These are phyloP conservation scores for Chlorodrepanis virens DNA, from an alignment of 2,113 vertebrate genomes.

Conservation along the genomic window DNA sequence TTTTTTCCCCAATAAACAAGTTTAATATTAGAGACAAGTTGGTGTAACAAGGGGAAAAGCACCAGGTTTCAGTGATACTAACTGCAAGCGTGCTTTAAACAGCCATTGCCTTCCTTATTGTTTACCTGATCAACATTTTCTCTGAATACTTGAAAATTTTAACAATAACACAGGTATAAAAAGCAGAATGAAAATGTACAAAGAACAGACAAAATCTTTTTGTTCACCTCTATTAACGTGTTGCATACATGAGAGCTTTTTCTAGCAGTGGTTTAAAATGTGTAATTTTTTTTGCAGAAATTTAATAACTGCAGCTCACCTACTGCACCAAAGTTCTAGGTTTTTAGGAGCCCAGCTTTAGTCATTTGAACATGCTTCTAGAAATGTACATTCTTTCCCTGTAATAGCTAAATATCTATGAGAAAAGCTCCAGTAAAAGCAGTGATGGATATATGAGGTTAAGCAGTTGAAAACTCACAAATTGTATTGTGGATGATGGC, in stretches of 20 bases:
- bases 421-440: slow-evolving; percentile 72
- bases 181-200: slow-evolving; percentile 67
- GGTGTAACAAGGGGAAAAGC: slow-evolving; percentile 64
- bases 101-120: slow-evolving; percentile 77
- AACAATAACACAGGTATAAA: slow-evolving; percentile 74
- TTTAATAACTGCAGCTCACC: slow-evolving; percentile 72
- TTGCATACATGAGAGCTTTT: slow-evolving; percentile 67
- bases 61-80: slow-evolving; percentile 58
- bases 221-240: slow-evolving; percentile 63
- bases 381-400: slow-evolving; percentile 61
- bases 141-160: slow-evolving; percentile 81
- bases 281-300: slow-evolving; percentile 70
- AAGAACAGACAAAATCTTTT: slow-evolving; percentile 54
- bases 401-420: slow-evolving; percentile 68
- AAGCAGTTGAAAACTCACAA: slow-evolving; percentile 54
- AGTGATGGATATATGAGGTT: slow-evolving; percentile 70
- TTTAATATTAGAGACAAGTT: slow-evolving; percentile 69
- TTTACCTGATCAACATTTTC: slow-evolving; percentile 77
- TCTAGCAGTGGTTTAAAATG: slow-evolving; percentile 66
- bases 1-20: slow-evolving; percentile 52
- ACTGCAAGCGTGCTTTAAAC: slow-evolving; percentile 69
- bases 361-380: slow-evolving; percentile 78
- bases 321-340: slow-evolving; percentile 77
- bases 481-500: slow-evolving; percentile 72
- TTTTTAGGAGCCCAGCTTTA: slow-evolving; percentile 79